These are phyloP conservation scores for Camelus bactrianus DNA, from an alignment of 2,113 vertebrate genomes.

Conservation along the genomic window DNA sequence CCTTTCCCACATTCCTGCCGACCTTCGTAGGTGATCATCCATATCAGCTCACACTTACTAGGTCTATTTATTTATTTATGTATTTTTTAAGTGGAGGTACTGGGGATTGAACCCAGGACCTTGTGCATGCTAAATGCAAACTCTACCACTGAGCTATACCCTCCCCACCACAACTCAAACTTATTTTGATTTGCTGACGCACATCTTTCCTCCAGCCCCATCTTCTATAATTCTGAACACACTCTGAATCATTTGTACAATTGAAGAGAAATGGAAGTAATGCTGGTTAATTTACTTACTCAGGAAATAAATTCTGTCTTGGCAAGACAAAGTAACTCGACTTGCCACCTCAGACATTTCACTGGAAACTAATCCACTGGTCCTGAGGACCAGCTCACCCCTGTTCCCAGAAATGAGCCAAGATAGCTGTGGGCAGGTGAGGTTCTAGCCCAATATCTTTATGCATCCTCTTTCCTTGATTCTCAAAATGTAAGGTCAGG, in stretches of 20 bases:
- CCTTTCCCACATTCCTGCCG: neutral
- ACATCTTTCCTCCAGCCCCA: neutral
- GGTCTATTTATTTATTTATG: too few relatives aligned
- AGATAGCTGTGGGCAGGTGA: neutral
- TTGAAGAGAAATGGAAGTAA: neutral
- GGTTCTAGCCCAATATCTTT: neutral
- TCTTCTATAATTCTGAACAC: neutral
- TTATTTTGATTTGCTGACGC: neutral
- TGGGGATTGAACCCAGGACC: too few relatives aligned
- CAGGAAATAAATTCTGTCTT: constrained; percentile 4
- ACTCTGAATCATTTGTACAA: neutral
- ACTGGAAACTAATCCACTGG: neutral
- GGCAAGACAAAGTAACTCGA: neutral
- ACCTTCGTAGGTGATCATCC: neutral
- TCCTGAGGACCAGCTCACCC: neutral
- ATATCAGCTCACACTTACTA: neutral
- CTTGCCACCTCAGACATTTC: neutral
- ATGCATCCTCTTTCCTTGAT: neutral
- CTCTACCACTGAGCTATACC: too few relatives aligned
- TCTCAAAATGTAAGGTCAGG: neutral
- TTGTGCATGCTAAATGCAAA: too few relatives aligned
- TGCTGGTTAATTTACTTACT: constrained; percentile 11
- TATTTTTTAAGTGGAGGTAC: too few relatives aligned
- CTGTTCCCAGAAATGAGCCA: neutral
- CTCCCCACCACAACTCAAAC: too few relatives aligned